Conservation (phyloP, 2,113 vertebrate species). For the Toxotes chatareus region DNA sequence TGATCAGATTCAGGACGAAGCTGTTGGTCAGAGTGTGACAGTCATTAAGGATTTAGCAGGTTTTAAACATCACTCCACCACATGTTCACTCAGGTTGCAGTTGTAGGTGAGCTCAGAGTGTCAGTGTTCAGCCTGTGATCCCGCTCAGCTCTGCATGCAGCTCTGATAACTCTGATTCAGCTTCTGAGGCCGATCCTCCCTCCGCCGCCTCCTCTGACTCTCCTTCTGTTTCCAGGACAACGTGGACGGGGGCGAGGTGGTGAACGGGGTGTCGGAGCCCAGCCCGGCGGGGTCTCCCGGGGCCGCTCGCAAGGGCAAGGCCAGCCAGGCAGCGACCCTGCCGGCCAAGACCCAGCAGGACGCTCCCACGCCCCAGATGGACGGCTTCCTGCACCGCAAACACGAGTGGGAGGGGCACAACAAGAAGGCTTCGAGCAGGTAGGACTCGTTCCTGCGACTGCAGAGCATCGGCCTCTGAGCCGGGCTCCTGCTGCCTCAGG, state of each 20-base stretch:
- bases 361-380: constrained; percentile 89
- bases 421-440: constrained; percentile 99
- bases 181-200: neutral
- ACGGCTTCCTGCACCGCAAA: constrained; percentile 95
- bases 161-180: constrained; percentile 51
- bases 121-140: constrained; percentile 34
- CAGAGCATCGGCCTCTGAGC: too few species aligned
- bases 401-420: constrained; percentile 98
- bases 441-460: neutral
- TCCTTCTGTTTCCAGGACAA: constrained; percentile 82
- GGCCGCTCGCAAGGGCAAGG: constrained; percentile 88
- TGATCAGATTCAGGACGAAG: too few species aligned
- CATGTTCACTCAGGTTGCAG: too few species aligned
- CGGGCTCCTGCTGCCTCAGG: too few species aligned
- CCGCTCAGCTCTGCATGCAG: constrained; percentile 69
- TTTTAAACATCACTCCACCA: too few species aligned
- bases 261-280: constrained; percentile 93
- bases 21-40: too few species aligned
- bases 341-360: constrained; percentile 93
- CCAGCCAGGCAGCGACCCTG: constrained; percentile 91
- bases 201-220: neutral
- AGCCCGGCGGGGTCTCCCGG: constrained; percentile 92
- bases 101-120: too few species aligned
- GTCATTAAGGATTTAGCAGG: too few species aligned
- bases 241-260: constrained; percentile 87